Base-by-base conservation (phyloP, 2,888 invertebrate genomes). In the Torymus tubicola region DNA sequence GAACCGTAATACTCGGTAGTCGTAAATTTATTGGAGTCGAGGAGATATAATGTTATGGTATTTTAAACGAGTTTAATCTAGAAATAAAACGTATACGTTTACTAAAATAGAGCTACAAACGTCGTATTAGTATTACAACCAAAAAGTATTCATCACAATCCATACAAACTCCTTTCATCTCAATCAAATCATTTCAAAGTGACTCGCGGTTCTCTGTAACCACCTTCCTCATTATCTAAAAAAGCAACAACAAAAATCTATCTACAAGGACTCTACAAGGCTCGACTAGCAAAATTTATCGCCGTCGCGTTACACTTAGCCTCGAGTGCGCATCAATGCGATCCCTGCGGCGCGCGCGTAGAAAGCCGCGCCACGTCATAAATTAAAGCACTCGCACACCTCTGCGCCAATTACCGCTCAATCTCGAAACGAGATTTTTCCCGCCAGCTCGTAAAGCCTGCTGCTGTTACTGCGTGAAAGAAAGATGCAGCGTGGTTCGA, bases 341-440 rank as follows among this genome's bases (percentile, higher is more conserved):
- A 31, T n/a, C n/a, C n/a, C 18, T 2, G 11, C 42, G n/a, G 21
- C 13, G 12, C 14, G 53, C 52, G 21, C 10, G 52, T 74, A 79
- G 79, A 79, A 79, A 80, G 80, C 70, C 58, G 3, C 18, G 75
- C 70, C 58, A 4, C 18, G 53, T 55, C 55, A 52, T 69, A 80
- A 80, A 80, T 80, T 64, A 70, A 53, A 75, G 14, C n/a, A 42
- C 42, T 42, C 42, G 42, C 42, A 42, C 42, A 8, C 31, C 31
- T 31, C 4, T 8, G 16, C 42, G 63, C 69, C 73, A 67, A 69
- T 74, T 79, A 74, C 58, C 52, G 67, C 69, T 69, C 63, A 69
- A 68, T 68, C 68, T 78, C 18, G 18, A 21, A 60, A 24, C 55
- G 53, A 53, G 12, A 72, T 73, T 67, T 67, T 73, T 42, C 64